Base-by-base conservation (phyloP, 2,888 invertebrate genomes). In the Folsomia manolachei region DNA sequence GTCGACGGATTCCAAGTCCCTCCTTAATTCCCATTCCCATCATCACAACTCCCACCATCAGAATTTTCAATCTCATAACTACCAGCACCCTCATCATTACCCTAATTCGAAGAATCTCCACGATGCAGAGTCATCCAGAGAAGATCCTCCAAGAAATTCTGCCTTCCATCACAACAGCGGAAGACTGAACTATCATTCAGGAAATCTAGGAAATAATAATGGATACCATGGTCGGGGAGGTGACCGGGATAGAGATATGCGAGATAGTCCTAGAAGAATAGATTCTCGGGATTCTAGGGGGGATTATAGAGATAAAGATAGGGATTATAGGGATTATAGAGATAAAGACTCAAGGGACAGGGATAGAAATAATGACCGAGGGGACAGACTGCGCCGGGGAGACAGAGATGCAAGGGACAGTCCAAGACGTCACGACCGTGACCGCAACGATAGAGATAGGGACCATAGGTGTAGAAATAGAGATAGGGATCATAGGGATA, bases 131-230 rank as follows among this genome's bases (percentile, higher is more conserved):
- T 71, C 71, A 27, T 71, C 71, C 23, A 71, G 71, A 18, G 71
- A 71, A 67, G 66, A 56, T 4, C 63, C 64, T 64, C 71, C 67
- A 23, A 63, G 70, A 25, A 74, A 74, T 69, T 71, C 74, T 63
- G 53, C 69, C 27, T 71, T 64, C 52, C 72, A 76, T 69, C 70
- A 71, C 1, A 61, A 70, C 68, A 72, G 73, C 70, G 73, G 65
- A 76, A 75, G 71, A 75, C 71, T 75, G 63, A 76, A 65, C 70
- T 73, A 74, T 63, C 63, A 70, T 70, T 71, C 72, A 66, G 67
- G 77, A 52, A 70, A 65, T 71, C 60, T 74, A 74, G 65, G 73
- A 70, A 71, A 75, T 69, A 73, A 75, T 39, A 71, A 70, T 69
- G 73, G 75, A 60, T 72, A 75, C 14, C 73, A 73, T 24, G 61